Percentiles rank a stretch among this genome's conserved stretches.
Conservation (phyloP, 2,888 invertebrate genomes). For the Andrena chrysosceles region DNA sequence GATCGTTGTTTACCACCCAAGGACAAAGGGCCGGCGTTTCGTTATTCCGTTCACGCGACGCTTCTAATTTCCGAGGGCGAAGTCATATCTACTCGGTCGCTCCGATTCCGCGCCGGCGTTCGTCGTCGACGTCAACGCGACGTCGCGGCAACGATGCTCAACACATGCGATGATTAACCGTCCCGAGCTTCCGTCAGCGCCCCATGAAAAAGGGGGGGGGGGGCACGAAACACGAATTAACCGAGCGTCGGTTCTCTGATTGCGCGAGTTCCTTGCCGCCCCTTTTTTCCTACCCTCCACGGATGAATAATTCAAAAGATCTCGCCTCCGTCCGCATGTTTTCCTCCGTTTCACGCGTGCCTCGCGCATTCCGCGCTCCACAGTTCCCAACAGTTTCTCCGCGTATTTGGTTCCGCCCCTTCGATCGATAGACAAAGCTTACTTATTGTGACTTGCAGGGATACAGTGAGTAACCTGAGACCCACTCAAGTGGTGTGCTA, state of each 20-base stretch:
- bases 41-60: conserved; percentile 71
- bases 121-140: conserved; percentile 11
- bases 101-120: conserved; percentile 27
- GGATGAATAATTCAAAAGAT: conserved; percentile 67
- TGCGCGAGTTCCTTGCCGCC: conserved; percentile 64
- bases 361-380: conserved; percentile 52
- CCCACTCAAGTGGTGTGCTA: no score
- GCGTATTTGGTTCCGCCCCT: conserved; percentile 35
- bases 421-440: conserved; percentile 11
- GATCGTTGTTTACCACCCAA: conserved; percentile 59
- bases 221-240: conserved; percentile 73
- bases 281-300: conserved; percentile 42
- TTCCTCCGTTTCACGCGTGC: conserved; percentile 27
- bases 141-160: conserved; percentile 17
- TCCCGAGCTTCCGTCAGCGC: conserved; percentile 55
- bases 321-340: conserved; percentile 42
- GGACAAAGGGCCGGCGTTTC: conserved; percentile 56
- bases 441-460: background rate
- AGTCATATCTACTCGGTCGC: conserved; percentile 61
- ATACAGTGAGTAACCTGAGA: no score
- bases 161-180: conserved; percentile 69
- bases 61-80: conserved; percentile 71
- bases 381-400: conserved; percentile 38
- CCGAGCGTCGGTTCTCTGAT: conserved; percentile 68
- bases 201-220: conserved; percentile 47